Evolutionary conservation across 2,113 vertebrate species (phyloP).

Genomic region (Gobio gobio): DNA sequence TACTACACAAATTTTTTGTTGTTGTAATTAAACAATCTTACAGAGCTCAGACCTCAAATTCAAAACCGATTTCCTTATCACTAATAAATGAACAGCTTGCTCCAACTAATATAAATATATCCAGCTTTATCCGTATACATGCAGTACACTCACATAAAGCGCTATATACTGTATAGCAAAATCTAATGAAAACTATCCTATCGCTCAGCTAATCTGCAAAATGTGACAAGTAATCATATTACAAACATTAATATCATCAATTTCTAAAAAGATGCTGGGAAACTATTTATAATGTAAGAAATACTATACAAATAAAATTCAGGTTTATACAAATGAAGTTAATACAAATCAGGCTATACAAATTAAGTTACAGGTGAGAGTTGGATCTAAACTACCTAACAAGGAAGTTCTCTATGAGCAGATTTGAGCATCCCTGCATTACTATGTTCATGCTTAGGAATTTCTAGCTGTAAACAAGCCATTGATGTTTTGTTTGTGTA

Average conservation of each 20-base stretch:
- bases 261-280: background rate
- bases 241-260: background rate
- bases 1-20: background rate
- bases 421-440: background rate
- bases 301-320: background rate
- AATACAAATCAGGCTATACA: no score
- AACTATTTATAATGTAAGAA: background rate
- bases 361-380: background rate
- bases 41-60: background rate
- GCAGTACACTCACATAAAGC: background rate
- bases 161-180: no score
- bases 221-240: no score
- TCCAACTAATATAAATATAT: background rate
- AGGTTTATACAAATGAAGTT: background rate
- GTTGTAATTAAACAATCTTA: background rate
- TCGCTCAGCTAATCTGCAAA: no score
- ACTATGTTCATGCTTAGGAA: background rate
- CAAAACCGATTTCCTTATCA: background rate
- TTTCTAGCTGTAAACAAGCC: background rate
- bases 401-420: background rate
- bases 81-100: background rate
- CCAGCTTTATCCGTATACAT: background rate
- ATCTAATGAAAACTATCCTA: no score
- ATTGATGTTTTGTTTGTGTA: background rate
- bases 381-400: background rate